A percentile compares a stretch with the other conserved stretches of the same genome.
phyloP scores from a whole-genome alignment of 2,113 vertebrate genomes.

The Urocitellus parryii region DNA sequence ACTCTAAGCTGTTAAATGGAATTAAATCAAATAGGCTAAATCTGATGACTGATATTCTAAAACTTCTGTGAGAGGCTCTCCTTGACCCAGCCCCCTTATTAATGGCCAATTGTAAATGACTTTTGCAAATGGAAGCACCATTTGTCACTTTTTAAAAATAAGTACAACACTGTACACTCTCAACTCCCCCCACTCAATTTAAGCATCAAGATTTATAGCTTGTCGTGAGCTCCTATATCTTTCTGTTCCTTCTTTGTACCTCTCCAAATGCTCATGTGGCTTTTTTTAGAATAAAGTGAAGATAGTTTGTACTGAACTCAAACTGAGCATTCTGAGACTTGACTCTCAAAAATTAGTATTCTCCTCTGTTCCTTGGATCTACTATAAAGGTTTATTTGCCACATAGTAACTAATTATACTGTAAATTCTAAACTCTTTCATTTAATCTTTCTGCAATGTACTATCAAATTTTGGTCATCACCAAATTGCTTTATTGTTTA shows the following conservation, averaged over 20 bases:
- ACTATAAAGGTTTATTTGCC: slow-evolving; percentile 3
- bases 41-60: slow-evolving; percentile 75
- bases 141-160: slow-evolving; percentile 87
- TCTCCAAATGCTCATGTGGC: slow-evolving; percentile 85
- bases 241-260: slow-evolving; percentile 85
- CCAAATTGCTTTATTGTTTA: slow-evolving; percentile 73
- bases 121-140: slow-evolving; percentile 86
- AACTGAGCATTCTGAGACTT: slow-evolving; percentile 66
- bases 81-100: slow-evolving; percentile 81
- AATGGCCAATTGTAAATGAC: slow-evolving; percentile 87
- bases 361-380: slow-evolving; percentile 49
- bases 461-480: slow-evolving; percentile 66
- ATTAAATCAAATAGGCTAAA: slow-evolving; percentile 73
- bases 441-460: slow-evolving; percentile 69
- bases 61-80: slow-evolving; percentile 79
- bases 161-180: slow-evolving; percentile 83
- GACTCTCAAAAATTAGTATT: slow-evolving; percentile 72
- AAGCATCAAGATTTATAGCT: slow-evolving; percentile 87
- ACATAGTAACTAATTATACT: slow-evolving; percentile 58
- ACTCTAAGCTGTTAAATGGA: slow-evolving; percentile 70
- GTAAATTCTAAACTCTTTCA: slow-evolving; percentile 72
- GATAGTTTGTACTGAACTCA: slow-evolving; percentile 75
- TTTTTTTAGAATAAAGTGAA: slow-evolving; percentile 82
- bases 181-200: slow-evolving; percentile 85
- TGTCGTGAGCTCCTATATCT: slow-evolving; percentile 84